phyloP scores from a whole-genome alignment of 2,113 vertebrate genomes.

The Eulacestoma nigropectus region DNA sequence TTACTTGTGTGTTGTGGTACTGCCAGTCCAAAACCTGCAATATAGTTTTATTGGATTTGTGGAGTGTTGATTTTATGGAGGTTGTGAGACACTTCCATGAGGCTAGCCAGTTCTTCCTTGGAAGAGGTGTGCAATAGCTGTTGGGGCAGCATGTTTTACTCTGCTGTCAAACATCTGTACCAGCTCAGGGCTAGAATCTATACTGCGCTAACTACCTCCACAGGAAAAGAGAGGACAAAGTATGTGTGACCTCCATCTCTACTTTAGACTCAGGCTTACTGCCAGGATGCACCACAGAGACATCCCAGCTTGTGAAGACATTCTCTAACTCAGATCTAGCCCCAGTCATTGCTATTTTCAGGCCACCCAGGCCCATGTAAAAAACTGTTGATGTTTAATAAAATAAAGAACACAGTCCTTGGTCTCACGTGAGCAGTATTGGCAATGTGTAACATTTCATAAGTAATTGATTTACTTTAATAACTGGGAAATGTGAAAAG shows the following conservation, averaged over 20 bases:
- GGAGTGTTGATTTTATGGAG: background rate
- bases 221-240: background rate
- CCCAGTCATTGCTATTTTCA: background rate
- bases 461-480: slow-evolving; percentile 1
- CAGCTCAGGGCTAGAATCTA: background rate
- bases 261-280: background rate
- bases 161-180: background rate
- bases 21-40: background rate
- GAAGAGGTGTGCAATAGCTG: background rate
- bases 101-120: background rate
- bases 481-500: background rate
- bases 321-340: background rate
- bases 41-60: background rate
- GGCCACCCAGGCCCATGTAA: background rate
- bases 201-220: background rate
- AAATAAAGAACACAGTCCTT: background rate
- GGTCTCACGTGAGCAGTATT: background rate
- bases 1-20: rapidly evolving
- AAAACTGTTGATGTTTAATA: background rate
- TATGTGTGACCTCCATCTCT: rapidly evolving
- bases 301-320: background rate
- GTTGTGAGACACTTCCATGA: background rate
- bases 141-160: background rate
- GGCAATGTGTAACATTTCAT: background rate
- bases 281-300: background rate